phyloP scores from a whole-genome alignment of 2,888 invertebrate species.

The Cordilura impudica region DNA sequence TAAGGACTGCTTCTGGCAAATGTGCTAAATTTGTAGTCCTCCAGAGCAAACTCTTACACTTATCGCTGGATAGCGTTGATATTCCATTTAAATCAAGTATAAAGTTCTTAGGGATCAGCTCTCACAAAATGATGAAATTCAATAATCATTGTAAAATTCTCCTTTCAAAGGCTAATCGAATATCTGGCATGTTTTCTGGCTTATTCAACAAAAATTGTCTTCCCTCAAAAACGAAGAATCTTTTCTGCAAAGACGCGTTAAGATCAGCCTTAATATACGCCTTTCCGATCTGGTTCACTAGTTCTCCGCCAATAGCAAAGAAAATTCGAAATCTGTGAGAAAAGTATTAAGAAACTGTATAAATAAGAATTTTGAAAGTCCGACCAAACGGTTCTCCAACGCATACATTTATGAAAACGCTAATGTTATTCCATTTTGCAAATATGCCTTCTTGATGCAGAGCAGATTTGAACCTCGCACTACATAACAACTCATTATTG shows the following conservation, averaged over 20 bases:
- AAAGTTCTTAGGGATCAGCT: too few relatives aligned
- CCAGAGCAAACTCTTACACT: background rate
- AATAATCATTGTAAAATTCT: background rate
- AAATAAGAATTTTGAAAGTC: background rate
- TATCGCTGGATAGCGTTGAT: background rate
- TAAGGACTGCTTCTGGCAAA: conserved; percentile 20
- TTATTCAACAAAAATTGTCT: background rate
- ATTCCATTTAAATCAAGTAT: conserved; percentile 15
- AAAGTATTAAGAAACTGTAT: background rate
- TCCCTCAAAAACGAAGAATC: too few relatives aligned
- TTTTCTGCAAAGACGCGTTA: too few relatives aligned
- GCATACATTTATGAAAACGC: background rate
- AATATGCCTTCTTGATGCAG: background rate
- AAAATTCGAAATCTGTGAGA: background rate
- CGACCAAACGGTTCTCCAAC: background rate
- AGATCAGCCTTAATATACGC: too few relatives aligned
- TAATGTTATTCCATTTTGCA: background rate
- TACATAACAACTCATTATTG: background rate
- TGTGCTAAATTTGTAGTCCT: background rate
- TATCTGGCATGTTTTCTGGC: background rate
- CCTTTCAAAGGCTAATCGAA: background rate
- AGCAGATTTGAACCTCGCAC: background rate
- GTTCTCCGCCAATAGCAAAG: background rate
- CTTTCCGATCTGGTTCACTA: too few relatives aligned
- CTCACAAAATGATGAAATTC: too few relatives aligned